Base-by-base conservation (phyloP, 1,140 invertebrate species). In the Papilio xuthus region DNA sequence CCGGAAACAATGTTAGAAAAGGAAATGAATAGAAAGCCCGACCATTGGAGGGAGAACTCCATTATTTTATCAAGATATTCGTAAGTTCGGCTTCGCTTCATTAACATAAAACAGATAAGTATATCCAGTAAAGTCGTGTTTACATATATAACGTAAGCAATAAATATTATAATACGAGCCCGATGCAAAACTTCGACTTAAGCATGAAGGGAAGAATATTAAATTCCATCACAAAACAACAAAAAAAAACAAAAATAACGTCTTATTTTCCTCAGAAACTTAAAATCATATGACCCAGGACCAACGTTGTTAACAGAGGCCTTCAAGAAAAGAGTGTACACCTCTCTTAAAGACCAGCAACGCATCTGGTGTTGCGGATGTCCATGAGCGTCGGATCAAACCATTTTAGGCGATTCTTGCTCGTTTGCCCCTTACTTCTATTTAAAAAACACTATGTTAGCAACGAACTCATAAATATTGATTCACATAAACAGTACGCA, bases 91-190 rank as follows among this genome's bases (percentile, higher is more conserved):
- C 60, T 67, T 67, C 60, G 60, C 60, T 67, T 67, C 60, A 67
- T 67, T 67, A 67, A 67, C 60, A 67, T 67, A 67, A 67, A 67
- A 67, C 60, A 67, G 60, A 67, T 67, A 67, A 67, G 60, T 67
- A 67, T 32, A 67, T 67, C 60, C 60, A 2, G 26, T 67, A 67
- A 67, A 67, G 23, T 15, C 12, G 60, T 15, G 26, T 67, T 12
- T 67, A 28, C 53, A 56, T 67, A 28, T 12, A 28, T 26, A 56
- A 56, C 4, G 4, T 28, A 28, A 28, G 20, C 13, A 32, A 32
- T 63, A 63, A 26, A 26, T 63, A 63, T 28, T 13, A 63, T 26
- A 63, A 4, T 63, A 26, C 15, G 4, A 26, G 10, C 2, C 3
- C 1, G 9, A 63, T 7, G 4, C 23, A 63, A 4, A 63, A 28